Percentiles rank a stretch among this genome's conserved stretches.
Conservation (phyloP, 2,888 invertebrate species). For the Spialia ferax region DNA sequence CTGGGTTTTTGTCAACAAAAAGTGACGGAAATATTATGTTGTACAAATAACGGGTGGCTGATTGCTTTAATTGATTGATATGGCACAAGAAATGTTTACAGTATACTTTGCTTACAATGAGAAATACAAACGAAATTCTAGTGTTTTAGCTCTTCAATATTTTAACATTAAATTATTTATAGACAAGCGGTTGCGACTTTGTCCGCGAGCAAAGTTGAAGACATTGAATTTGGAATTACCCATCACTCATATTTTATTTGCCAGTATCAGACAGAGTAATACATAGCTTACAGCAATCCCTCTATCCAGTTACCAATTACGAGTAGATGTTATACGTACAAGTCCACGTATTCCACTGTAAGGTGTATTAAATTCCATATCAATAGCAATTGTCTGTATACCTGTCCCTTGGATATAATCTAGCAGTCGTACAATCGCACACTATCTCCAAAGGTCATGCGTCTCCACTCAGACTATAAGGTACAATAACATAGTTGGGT, state of each 20-base stretch:
- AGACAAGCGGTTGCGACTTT: too few relatives aligned
- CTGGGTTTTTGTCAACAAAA: slow-evolving; percentile 19
- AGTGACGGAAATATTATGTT: slow-evolving; percentile 20
- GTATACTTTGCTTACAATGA: not conserved
- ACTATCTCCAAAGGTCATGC: slow-evolving; percentile 26
- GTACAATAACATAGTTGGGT: too few relatives aligned
- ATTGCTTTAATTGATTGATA: slow-evolving; percentile 15
- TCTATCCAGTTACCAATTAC: too few relatives aligned
- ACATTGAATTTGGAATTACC: too few relatives aligned
- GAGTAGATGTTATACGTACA: not conserved
- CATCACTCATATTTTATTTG: too few relatives aligned
- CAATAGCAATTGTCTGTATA: slow-evolving; percentile 11
- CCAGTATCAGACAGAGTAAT: too few relatives aligned
- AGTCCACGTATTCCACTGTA: not conserved
- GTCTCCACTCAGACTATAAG: slow-evolving; percentile 13
- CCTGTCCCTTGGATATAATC: slow-evolving; percentile 19
- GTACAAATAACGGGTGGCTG: slow-evolving; percentile 14
- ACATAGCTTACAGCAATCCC: too few relatives aligned
- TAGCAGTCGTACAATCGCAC: slow-evolving; percentile 26
- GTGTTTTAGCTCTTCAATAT: too few relatives aligned
- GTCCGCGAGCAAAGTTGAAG: too few relatives aligned
- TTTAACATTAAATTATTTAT: too few relatives aligned
- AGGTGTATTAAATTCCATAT: slow-evolving; percentile 9
- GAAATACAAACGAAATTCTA: not conserved
- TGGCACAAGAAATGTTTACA: not conserved